phyloP scores from a whole-genome alignment of 1,140 invertebrate species.

The Micrasema longulum region DNA sequence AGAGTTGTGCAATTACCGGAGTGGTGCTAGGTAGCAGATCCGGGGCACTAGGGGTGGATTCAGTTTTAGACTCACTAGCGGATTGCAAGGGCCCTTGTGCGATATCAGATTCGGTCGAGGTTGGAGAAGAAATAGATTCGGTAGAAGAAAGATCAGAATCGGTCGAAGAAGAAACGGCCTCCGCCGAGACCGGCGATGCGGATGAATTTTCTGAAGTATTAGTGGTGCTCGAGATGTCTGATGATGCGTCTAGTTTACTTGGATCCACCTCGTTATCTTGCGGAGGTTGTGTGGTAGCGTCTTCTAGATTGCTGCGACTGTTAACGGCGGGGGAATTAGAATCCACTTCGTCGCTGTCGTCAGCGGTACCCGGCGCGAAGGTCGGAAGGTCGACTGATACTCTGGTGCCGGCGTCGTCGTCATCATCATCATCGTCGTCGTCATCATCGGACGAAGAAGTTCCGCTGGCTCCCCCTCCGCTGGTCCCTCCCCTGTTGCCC shows the following conservation, averaged over 20 bases:
- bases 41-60: conserved; percentile 45
- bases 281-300: conserved; percentile 21
- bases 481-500: conserved; percentile 60
- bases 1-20: conserved; percentile 61
- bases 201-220: conserved; percentile 18
- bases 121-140: conserved; percentile 11
- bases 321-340: background rate
- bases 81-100: conserved; percentile 7
- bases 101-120: conserved; percentile 10
- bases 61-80: conserved; percentile 31
- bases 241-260: conserved; percentile 46
- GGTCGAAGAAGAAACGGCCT: conserved; percentile 14
- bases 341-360: conserved; percentile 25
- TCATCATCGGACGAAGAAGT: conserved; percentile 59
- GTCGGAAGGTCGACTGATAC: conserved; percentile 4
- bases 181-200: conserved; percentile 7
- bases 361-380: conserved; percentile 10
- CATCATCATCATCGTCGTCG: conserved; percentile 61
- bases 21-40: conserved; percentile 60
- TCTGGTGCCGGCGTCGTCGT: conserved; percentile 22
- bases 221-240: conserved; percentile 30
- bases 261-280: conserved; percentile 50
- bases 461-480: conserved; percentile 57
- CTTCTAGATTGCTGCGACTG: conserved; percentile 36
- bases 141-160: conserved; percentile 39